Conservation (phyloP, 1,140 invertebrate genomes). For the Pteromalus puparum region DNA sequence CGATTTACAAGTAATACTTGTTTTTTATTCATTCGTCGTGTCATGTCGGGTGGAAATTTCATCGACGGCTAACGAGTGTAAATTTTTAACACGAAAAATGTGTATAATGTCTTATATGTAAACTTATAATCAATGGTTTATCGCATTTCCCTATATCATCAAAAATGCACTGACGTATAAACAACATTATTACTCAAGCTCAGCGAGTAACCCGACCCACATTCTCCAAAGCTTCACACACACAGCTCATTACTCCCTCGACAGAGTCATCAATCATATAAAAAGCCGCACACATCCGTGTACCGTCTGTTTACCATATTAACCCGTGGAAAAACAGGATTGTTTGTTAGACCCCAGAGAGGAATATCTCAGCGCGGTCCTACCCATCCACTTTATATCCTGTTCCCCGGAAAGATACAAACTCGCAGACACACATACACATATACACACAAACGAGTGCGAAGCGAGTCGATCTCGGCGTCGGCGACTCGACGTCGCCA, state of each 20-base stretch:
- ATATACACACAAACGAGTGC: background rate
- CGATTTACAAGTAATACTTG: no score
- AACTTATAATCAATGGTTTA: no score
- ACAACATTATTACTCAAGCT: background rate
- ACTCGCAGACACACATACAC: background rate
- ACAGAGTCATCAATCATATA: background rate
- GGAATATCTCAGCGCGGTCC: background rate
- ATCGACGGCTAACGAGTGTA: no score
- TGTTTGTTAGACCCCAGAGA: background rate
- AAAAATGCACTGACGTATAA: no score
- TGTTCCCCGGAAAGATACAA: background rate
- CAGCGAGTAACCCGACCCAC: background rate
- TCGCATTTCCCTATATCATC: no score
- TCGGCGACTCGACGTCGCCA: constrained; percentile 59
- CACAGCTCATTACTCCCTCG: background rate
- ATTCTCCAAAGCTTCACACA: background rate
- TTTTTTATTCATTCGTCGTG: no score
- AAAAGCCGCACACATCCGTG: background rate
- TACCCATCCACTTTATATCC: background rate
- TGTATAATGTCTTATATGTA: no score
- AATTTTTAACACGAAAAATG: no score
- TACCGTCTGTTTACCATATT: background rate
- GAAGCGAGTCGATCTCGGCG: constrained; percentile 13
- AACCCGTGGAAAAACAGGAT: background rate
- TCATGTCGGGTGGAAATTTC: no score